Base-by-base conservation (phyloP, 2,113 vertebrate species). In the Oryzias melastigma region DNA sequence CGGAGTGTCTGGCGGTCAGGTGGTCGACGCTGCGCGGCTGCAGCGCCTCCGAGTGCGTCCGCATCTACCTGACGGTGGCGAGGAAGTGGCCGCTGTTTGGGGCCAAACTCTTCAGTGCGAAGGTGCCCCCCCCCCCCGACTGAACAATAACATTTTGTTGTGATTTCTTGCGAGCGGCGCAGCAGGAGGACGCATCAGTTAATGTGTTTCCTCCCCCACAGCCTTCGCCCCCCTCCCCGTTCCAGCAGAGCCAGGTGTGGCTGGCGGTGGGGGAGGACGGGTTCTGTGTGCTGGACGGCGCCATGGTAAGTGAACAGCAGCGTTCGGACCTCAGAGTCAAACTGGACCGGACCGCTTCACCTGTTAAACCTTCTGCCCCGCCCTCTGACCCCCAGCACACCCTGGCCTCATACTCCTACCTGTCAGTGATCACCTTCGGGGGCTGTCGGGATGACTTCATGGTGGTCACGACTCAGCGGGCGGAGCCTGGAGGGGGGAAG, bases 11-110 rank as follows among this genome's bases (percentile, higher is more conserved):
- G 80, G 84, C 91, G 0, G 82, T 87, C 0, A 95, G 95, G 81
- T 96, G 95, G 95, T 90, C 92, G 25, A 80, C 91, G 58, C 89
- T 96, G 48, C 91, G 87, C 51, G 93, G 94, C 5, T 93, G 95
- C 82, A 93, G 90, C 63, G 86, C 82, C 16, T 69, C 91, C 0
- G 95, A 95, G 86, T 96, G 94, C 14, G 71, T 95, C 79, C 90
- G 94, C 43, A 96, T 95, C 78, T 95, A 94, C 74, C 81, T 95
- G 65, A 94, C 94, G 0, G 94, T 95, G 58, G 94, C 93, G 14
- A 90, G 94, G 35, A 95, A 95, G 72, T 96, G 94, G 95, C 92
- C 94, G 17, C 84, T 95, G 59, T 95, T 94, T 74, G 95, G 95
- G 65, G 91, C 92, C 72, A 95, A 93, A 78, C 89, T 96, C 57